Evolutionary conservation across 1,140 invertebrate species (phyloP), one percentile per base, ranked within the genome.

Genomic region (Elymnias hypermnestra): DNA sequence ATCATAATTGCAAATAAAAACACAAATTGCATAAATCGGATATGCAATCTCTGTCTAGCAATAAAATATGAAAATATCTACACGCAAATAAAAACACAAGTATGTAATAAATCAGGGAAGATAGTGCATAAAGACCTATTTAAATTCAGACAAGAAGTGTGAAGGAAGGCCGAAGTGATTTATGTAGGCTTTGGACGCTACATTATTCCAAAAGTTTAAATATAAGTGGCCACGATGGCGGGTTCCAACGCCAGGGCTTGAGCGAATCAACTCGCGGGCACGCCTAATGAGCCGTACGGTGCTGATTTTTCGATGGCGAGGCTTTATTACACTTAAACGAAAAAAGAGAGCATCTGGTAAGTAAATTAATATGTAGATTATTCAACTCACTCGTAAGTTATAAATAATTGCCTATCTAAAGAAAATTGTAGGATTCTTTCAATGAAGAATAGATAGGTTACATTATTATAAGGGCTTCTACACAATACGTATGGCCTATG

Each of bases 141-240:
- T 73, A 78, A 81, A 81, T 76, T 78, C 66, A 54, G 60, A 59
- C 56, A 62, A 65, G 72, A 73, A 63, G 68, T 75, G 71, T 72
- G 66, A 73, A 75, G 64, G 61, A 76, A 73, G 61, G 63, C 52
- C 50, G 29, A 33, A 37, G 56, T 78, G 72, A 83, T 81, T 81
- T 77, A 81, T 81, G 62, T 52, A 42, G 50, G 55, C 49, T 58
- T 53, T 37, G 53, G 60, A 46, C 44, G 23, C 35, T 39, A 44
- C 47, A 55, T 63, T 48, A 65, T 69, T 72, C 60, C 62, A 61
- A 72, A 76, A 82, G 68, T 77, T 75, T 75, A 71, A 77, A 77
- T 77, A 73, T 72, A 58, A 67, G 50, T 29, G 33, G 45, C 45
- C 21, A 21, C 38, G 50, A 23, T 35, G 35, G 48, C 46, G 29